Base-by-base conservation (phyloP, 2,888 invertebrate species). In the Apantesis nais region DNA sequence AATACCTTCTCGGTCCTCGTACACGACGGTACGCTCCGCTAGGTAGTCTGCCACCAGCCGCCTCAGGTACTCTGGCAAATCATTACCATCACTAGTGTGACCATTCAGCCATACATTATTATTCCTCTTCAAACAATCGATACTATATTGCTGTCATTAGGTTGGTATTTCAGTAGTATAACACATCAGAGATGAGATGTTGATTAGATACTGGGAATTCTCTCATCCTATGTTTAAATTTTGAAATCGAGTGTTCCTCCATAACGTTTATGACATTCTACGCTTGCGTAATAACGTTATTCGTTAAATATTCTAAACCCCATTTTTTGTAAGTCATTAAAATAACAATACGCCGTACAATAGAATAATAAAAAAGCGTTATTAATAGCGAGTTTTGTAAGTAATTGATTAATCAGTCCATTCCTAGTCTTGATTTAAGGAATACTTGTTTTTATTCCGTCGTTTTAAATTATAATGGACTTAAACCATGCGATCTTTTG, bases 381-480 rank as follows among this genome's bases (percentile, higher is more conserved):
- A 25, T 58, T 25, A 31, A 66, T 39, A 25, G 25, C 41, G 12
- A n/a, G 58, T 19, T 44, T 48, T 19, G 2, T 29, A 58, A 29
- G 58, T 16, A 58, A 29, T 58, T 62, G 48, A 37, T 37, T 62
- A 62, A n/a, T 62, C 12, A 37, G 62, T 5, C n/a, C 34, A 62
- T 62, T 37, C 14, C 62, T 11, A 62, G 37, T 62, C 37, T 37
- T 62, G 37, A 62, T 37, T 62, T 62, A 62, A 58, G 11, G 62
- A 62, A 62, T 34, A 37, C 37, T 29, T 58, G 55, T 58, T 58
- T 58, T 29, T 58, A 29, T 29, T 58, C 14, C 16, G 29, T 16
- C 7, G 29, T 58, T 58, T 16, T 29, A 58, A 58, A 29, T 29
- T 25, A 16, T 58, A 29, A 58, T 58, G 29, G 29, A 14, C 29